phyloP scores from a whole-genome alignment of 2,797 vertebrate genomes.

The Zalophus californianus region DNA sequence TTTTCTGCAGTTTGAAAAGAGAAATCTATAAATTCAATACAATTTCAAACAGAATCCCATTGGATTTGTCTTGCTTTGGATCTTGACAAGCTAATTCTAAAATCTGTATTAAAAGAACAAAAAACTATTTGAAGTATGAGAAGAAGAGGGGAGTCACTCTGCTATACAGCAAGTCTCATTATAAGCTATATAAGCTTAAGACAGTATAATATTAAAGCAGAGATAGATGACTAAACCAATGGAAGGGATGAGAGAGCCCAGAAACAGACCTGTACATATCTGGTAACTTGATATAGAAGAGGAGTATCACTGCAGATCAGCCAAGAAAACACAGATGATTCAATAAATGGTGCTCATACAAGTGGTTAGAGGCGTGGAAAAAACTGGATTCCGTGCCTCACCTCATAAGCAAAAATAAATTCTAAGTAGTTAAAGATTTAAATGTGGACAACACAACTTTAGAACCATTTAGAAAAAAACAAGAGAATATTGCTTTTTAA shows the following conservation, averaged over 20 bases:
- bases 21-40: slow-evolving; percentile 28
- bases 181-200: not conserved
- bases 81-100: slow-evolving; percentile 47
- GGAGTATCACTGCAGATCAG: not conserved
- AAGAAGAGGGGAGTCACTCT: not conserved
- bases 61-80: not conserved
- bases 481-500: not conserved
- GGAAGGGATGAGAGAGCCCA: not conserved
- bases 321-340: not conserved
- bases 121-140: not conserved
- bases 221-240: not conserved
- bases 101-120: slow-evolving; percentile 32
- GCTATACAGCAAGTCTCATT: not conserved
- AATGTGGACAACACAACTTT: not conserved
- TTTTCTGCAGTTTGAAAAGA: not conserved
- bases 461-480: not conserved
- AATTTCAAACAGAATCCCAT: slow-evolving; percentile 34
- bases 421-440: not conserved
- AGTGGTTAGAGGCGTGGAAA: not conserved
- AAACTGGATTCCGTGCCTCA: not conserved
- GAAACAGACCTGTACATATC: not conserved
- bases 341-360: not conserved
- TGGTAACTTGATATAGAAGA: not conserved
- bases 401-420: not conserved
- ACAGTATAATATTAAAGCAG: not conserved